Base-by-base conservation (phyloP, 2,888 invertebrate genomes). In the Zygothrica quintamaculata region DNA sequence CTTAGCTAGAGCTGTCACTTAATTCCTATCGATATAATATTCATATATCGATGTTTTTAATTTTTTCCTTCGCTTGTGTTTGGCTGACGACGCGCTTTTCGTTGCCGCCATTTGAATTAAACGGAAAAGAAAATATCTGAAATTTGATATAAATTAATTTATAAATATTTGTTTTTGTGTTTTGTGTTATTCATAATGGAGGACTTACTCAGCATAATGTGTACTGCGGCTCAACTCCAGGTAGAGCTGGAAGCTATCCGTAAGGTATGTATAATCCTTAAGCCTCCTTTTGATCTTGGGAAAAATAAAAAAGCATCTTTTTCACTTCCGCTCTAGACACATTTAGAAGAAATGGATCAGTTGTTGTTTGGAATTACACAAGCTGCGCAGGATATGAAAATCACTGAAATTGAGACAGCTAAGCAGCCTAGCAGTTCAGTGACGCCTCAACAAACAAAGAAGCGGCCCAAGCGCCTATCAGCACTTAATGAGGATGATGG, bases 391-490 rank as follows among this genome's bases (percentile, higher is more conserved):
- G 52, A 64, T 37, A 29, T 18, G 37, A 64, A 70, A 51, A 3
- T 51, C 2, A 1, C 46, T 34, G 62, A 69, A 13, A 31, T 25
- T 8, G 46, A 36, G 0, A 46, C 50, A 1, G 33, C 42, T 1
- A 56, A 31, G 6, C 36, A 13, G 8, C 33, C 5, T 0, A 37
- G 7, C 29, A 58, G 33, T n/a, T 65, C 85, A 2, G 39, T 65
- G 7, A 89, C 90, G 1, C 90, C 90, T 5, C 89, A 89, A 44
- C 90, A 89, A 37, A 79, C 70, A 5, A 90, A 89, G 44, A 90
- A 90, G 48, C 88, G 89, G 0, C 40, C 74, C 0, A 90, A 90
- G 48, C 89, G 88, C 0, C 57, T 90, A 1, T 46, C 84, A 9
- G 66, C 79, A 2, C 50, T 90, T 3, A 51, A 43, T 8, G 90